Percentiles rank a stretch among this genome's conserved stretches.
phyloP scores from a whole-genome alignment of 1,140 invertebrate genomes.

The Sycophaga agraensis region DNA sequence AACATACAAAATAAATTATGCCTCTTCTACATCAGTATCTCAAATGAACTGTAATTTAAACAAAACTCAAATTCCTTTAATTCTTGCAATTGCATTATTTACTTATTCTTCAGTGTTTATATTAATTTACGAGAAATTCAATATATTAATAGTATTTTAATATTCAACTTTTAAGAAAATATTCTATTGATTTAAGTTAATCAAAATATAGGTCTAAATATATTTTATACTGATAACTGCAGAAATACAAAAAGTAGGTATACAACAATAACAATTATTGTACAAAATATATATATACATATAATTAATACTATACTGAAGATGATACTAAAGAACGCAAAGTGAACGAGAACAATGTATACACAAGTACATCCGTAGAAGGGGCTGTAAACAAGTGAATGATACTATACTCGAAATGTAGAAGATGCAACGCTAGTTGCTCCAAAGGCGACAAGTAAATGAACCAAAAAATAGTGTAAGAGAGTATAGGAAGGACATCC shows the following conservation, averaged over 20 bases:
- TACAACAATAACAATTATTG: too few species aligned
- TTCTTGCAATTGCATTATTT: background rate
- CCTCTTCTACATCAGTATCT: conserved; percentile 1
- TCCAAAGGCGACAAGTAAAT: too few species aligned
- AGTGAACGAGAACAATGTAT: background rate
- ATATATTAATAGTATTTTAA: background rate
- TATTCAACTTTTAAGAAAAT: too few species aligned
- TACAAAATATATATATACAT: too few species aligned
- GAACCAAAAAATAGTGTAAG: background rate
- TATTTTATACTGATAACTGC: too few species aligned
- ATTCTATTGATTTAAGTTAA: too few species aligned
- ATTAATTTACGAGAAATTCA: background rate
- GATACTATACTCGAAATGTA: too few species aligned
- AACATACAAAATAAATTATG: background rate
- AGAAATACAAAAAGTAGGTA: too few species aligned
- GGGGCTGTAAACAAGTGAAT: background rate
- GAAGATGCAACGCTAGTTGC: too few species aligned
- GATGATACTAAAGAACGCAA: background rate
- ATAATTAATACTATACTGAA: too few species aligned
- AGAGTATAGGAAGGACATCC: background rate
- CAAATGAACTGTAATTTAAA: too few species aligned
- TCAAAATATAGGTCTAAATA: too few species aligned
- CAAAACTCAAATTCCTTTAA: background rate
- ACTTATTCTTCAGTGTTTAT: background rate
- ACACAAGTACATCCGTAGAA: background rate